phyloP scores from a whole-genome alignment of 2,113 vertebrate genomes.

The Urocolius indicus region DNA sequence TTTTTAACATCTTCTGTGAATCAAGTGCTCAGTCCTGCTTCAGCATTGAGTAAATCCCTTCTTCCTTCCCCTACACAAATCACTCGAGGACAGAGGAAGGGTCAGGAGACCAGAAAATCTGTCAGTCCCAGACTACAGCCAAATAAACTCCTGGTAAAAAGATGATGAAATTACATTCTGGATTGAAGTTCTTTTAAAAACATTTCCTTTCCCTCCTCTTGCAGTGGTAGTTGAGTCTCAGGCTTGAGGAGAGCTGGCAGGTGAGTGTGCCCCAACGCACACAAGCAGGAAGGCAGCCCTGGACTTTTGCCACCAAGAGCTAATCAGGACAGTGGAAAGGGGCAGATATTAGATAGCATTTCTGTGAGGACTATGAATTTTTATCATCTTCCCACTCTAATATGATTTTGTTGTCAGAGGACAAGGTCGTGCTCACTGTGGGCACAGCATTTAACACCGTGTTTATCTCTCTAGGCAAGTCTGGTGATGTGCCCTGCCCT shows the following conservation, averaged over 20 bases:
- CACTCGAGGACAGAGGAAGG: not conserved
- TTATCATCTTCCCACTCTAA: not conserved
- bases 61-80: not conserved
- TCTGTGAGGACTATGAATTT: not conserved
- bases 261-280: not conserved
- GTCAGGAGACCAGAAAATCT: slow-evolving; percentile 24
- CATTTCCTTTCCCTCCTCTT: not conserved
- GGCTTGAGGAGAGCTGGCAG: not conserved
- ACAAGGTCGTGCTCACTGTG: not conserved
- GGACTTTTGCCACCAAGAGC: not conserved
- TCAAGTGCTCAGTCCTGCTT: not conserved
- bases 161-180: not conserved
- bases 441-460: not conserved
- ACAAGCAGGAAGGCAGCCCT: not conserved
- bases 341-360: not conserved
- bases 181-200: not conserved
- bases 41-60: not conserved
- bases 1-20: not conserved
- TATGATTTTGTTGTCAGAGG: not conserved
- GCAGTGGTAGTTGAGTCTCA: not conserved
- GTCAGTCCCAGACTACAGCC: not conserved
- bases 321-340: not conserved
- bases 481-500: not conserved
- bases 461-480: not conserved
- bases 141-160: not conserved